Base-by-base conservation (phyloP, 2,888 invertebrate genomes). In the Rhopalosiphum nymphaeae region DNA sequence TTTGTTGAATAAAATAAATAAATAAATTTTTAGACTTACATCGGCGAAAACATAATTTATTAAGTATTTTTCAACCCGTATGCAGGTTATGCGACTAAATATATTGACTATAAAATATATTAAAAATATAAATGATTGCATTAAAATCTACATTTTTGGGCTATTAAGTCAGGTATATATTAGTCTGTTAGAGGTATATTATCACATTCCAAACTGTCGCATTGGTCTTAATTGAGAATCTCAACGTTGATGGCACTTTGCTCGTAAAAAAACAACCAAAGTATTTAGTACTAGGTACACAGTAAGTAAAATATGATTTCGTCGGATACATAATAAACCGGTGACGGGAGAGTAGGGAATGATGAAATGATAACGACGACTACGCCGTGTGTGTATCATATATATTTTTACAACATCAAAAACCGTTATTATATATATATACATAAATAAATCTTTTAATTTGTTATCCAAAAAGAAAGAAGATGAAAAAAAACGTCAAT, bases 61-160 rank as follows among this genome's bases (percentile, higher is more conserved):
- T 78, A 9, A 78, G 36, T 42, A 78, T 78, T 78, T 7, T 78
- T 21, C 36, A 21, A 36, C 36, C 1, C 5, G 16, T 13, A 67
- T 13, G 13, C 67, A n/a, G 67, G n/a, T n/a, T 67, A n/a, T 29
- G 10, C 3, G 11, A 13, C n/a, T 13, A 67, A 67, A 90, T 46
- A 90, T 25, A 7, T 21, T 16, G 42, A 25, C 10, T 42, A 53
- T 21, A 49, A 10, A 13, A 10, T 44, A 29, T 44, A 29, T 85
- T 85, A 44, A 44, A 85, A 26, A 85, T 85, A 16, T 53, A 9
- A 36, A 25, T 42, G n/a, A 53, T 56, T 21, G 25, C 46, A n/a
- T 91, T 91, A 56, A 91, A 91, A 92, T 92, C 67, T 42, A 92
- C 36, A 88, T 67, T 92, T 67, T 88, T 11, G 67, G 9, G 7